These are phyloP conservation scores for Poeciliopsis occidentalis DNA, from an alignment of 2,113 vertebrate species.

Conservation along the genomic window DNA sequence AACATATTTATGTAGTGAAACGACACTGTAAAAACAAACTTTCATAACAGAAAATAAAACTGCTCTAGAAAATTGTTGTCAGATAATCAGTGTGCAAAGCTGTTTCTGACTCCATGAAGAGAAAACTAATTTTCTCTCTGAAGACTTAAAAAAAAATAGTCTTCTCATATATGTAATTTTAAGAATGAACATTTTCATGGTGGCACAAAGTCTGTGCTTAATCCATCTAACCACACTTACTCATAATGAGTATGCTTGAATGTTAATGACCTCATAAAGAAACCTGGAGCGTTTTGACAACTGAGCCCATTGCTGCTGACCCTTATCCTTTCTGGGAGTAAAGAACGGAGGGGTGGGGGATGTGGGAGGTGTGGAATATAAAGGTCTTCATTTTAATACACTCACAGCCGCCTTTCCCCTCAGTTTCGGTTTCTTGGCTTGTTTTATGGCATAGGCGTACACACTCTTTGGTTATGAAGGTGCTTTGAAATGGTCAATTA, in stretches of 20 bases:
- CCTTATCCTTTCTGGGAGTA: constrained; percentile 86
- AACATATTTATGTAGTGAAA: neutral
- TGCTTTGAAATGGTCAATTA: constrained; percentile 91
- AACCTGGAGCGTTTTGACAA: constrained; percentile 89
- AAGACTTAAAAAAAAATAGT: constrained; percentile 37
- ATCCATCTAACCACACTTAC: constrained; percentile 85
- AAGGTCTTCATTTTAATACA: constrained; percentile 93
- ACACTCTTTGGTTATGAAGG: constrained; percentile 75
- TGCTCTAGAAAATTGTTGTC: neutral
- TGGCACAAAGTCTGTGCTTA: constrained; percentile 52
- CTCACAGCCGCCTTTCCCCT: constrained; percentile 29
- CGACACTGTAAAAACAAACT: too few species aligned
- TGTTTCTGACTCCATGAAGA: constrained; percentile 6
- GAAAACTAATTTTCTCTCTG: neutral
- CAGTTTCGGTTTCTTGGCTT: constrained; percentile 20
- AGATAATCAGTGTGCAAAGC: neutral
- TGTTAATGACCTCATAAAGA: constrained; percentile 95
- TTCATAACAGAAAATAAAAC: too few species aligned
- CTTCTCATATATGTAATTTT: constrained; percentile 59
- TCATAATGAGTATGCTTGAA: constrained; percentile 95
- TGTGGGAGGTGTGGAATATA: constrained; percentile 64
- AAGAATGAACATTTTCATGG: constrained; percentile 59
- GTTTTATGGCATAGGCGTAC: constrained; percentile 26
- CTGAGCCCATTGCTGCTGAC: constrained; percentile 91
- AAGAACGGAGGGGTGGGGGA: constrained; percentile 39